Conservation (phyloP, 2,113 vertebrate genomes). For the Platichthys flesus region DNA sequence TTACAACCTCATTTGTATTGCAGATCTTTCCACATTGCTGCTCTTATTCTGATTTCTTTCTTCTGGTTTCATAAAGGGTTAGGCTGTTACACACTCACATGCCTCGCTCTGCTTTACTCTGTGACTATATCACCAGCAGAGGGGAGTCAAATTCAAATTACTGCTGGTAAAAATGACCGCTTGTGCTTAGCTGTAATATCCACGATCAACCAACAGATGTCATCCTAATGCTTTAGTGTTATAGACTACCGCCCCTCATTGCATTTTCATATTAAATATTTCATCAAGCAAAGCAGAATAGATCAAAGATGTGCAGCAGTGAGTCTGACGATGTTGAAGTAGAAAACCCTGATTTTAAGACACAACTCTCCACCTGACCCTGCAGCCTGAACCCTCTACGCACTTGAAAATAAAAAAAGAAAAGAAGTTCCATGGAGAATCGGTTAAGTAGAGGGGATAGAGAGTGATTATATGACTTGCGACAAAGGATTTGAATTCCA, state of each 20-base stretch:
- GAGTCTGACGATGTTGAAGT: background rate
- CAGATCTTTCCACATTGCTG: background rate
- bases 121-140: slow-evolving; percentile 29
- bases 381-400: background rate
- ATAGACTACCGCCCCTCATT: background rate
- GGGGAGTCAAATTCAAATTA: slow-evolving; percentile 32
- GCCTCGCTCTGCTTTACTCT: background rate
- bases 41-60: background rate
- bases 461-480: slow-evolving; percentile 27
- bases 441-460: slow-evolving; percentile 13
- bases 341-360: slow-evolving; percentile 1
- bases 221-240: background rate
- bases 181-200: background rate
- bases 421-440: slow-evolving; percentile 5
- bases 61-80: background rate
- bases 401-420: background rate
- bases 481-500: slow-evolving; percentile 47
- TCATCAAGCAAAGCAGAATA: background rate
- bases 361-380: background rate
- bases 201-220: slow-evolving; percentile 28
- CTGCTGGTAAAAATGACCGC: background rate
- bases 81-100: background rate
- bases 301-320: background rate
- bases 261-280: background rate
- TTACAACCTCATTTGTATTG: background rate